Percentiles rank a stretch among this genome's conserved stretches.
phyloP scores from a whole-genome alignment of 2,888 invertebrate genomes.

The Drosophila bunnanda region DNA sequence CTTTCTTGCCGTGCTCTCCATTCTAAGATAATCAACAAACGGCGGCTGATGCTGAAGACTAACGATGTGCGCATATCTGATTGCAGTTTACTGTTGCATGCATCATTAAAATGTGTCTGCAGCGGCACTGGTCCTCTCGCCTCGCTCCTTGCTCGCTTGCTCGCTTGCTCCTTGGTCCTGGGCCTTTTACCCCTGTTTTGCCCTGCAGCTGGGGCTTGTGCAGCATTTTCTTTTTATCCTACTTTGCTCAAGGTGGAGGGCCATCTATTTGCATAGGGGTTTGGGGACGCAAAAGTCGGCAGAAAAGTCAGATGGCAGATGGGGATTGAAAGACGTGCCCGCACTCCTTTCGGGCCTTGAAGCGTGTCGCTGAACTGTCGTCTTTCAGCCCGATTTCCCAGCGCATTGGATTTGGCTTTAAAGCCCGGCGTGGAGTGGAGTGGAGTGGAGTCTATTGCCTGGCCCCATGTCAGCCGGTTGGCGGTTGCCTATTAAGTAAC shows the following conservation, averaged over 20 bases:
- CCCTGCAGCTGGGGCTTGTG: constrained; percentile 37
- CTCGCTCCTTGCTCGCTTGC: background rate
- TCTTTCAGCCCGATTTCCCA: constrained; percentile 25
- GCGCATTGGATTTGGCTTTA: constrained; percentile 18
- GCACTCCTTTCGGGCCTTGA: constrained; percentile 57
- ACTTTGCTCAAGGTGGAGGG: constrained; percentile 75
- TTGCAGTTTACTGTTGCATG: constrained; percentile 80
- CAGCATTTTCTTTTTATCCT: constrained; percentile 75
- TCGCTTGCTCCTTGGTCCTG: background rate
- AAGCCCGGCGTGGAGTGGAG: background rate
- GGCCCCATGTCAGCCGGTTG: constrained; percentile 10
- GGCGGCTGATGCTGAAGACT: constrained; percentile 77
- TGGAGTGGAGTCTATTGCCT: constrained; percentile 24
- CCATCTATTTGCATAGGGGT: constrained; percentile 67
- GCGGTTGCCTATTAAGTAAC: constrained; percentile 52
- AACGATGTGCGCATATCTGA: constrained; percentile 80
- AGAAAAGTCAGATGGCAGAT: constrained; percentile 13
- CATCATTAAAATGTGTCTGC: constrained; percentile 82
- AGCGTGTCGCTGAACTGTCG: constrained; percentile 71
- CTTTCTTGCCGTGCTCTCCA: constrained; percentile 73
- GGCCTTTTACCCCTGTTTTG: constrained; percentile 7
- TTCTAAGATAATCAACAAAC: constrained; percentile 77
- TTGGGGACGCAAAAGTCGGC: constrained; percentile 4
- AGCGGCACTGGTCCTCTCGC: constrained; percentile 35
- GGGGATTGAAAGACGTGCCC: constrained; percentile 64